Evolutionary conservation across 1,140 invertebrate species (phyloP).

Genomic region (Choristoneura fumiferana): DNA sequence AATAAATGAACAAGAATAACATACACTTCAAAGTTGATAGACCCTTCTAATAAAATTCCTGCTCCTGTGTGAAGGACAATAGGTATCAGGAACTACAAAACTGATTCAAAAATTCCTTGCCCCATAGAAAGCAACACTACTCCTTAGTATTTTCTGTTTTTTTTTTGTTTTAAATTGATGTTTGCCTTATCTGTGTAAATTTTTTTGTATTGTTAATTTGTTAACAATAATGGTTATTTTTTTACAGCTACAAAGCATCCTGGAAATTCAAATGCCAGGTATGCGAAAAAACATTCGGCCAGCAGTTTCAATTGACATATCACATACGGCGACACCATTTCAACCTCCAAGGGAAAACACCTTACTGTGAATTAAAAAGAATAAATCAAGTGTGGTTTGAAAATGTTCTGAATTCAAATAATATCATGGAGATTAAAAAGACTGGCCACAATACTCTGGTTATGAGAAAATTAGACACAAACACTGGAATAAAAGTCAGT

Average conservation of each 20-base stretch:
- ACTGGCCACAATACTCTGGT: slow-evolving; percentile 32
- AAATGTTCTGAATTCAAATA: slow-evolving; percentile 41
- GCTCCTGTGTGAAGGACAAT: too few species aligned
- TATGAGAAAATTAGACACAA: slow-evolving; percentile 32
- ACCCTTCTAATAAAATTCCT: too few species aligned
- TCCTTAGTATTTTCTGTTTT: too few species aligned
- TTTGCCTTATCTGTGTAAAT: too few species aligned
- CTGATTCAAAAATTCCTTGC: too few species aligned
- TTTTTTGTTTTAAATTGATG: too few species aligned
- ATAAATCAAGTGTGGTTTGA: slow-evolving; percentile 57
- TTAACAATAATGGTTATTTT: slow-evolving; percentile 11
- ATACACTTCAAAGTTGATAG: too few species aligned
- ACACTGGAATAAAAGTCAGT: slow-evolving; percentile 22
- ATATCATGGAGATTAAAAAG: slow-evolving; percentile 49
- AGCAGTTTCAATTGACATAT: slow-evolving; percentile 24
- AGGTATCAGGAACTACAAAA: too few species aligned
- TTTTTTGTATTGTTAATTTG: too few species aligned
- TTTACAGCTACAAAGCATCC: not conserved
- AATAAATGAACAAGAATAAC: too few species aligned
- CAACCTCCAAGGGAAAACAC: slow-evolving; percentile 33
- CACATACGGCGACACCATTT: slow-evolving; percentile 47
- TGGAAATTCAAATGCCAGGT: slow-evolving; percentile 27
- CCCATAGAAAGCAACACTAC: too few species aligned
- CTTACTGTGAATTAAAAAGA: slow-evolving; percentile 31
- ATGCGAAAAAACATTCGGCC: slow-evolving; percentile 32